Evolutionary conservation across 2,797 vertebrate genomes (phyloP).

Genomic region (Chromobotia macracanthus): DNA sequence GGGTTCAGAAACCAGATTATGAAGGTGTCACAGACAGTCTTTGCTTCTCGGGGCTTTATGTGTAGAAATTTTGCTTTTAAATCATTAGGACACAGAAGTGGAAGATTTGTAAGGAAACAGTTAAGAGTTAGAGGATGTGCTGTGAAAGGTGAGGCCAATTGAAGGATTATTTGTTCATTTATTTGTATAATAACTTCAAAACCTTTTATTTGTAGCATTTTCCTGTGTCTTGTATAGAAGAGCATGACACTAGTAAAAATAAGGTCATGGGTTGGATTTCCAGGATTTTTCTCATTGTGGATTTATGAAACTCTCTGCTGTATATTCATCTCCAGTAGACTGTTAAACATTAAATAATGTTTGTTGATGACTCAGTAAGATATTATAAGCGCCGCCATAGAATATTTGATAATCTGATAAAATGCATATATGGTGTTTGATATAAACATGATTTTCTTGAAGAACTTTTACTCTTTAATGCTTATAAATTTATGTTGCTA

Average conservation of each 20-base stretch:
- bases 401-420: too few species aligned
- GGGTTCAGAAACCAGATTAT: constrained; percentile 34
- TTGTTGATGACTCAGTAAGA: not conserved
- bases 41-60: not conserved
- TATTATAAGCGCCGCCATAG: too few species aligned
- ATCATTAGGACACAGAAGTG: constrained; percentile 5
- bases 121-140: not conserved
- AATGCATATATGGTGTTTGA: too few species aligned
- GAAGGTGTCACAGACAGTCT: constrained; percentile 10
- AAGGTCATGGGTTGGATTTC: too few species aligned
- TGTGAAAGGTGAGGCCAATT: not conserved
- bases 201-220: constrained; percentile 11
- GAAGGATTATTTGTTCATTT: not conserved
- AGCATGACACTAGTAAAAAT: too few species aligned
- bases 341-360: not conserved
- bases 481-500: not conserved
- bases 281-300: too few species aligned
- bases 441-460: too few species aligned
- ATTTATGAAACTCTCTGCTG: not conserved
- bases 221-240: too few species aligned
- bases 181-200: not conserved
- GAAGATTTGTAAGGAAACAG: not conserved
- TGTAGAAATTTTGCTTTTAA: constrained; percentile 9
- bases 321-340: not conserved
- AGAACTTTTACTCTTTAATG: constrained; percentile 16